A percentile compares a stretch with the other conserved stretches of the same genome.
Conservation (phyloP, 2,113 vertebrate species). For the Connochaetes taurinus region DNA sequence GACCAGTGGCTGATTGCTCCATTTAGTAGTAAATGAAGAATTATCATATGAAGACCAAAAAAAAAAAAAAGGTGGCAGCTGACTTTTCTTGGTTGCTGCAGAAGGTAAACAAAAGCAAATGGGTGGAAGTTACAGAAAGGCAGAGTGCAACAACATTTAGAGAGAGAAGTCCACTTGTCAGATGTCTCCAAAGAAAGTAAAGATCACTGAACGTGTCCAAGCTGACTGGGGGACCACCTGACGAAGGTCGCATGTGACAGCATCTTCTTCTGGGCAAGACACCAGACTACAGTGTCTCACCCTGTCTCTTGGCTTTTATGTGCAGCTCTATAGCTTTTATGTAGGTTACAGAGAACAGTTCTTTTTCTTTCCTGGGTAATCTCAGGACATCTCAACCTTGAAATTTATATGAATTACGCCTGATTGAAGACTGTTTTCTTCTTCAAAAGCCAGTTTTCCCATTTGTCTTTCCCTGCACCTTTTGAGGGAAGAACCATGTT, state of each 20-base stretch:
- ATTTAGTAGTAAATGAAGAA: background rate
- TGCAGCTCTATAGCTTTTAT: background rate
- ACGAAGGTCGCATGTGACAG: background rate
- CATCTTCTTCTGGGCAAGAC: background rate
- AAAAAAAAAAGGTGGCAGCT: background rate
- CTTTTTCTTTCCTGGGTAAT: constrained; percentile 47
- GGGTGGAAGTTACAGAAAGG: background rate
- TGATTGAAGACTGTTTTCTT: constrained; percentile 24
- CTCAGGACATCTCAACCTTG: constrained; percentile 54
- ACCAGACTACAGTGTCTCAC: background rate
- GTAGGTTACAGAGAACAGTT: background rate
- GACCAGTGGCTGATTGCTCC: background rate
- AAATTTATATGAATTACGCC: constrained; percentile 44
- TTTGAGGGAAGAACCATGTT: constrained; percentile 33
- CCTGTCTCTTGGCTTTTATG: background rate
- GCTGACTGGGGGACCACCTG: background rate
- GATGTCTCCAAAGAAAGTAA: background rate
- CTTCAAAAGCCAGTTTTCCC: constrained; percentile 51
- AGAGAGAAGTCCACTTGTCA: background rate
- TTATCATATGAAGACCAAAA: background rate
- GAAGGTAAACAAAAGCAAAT: background rate
- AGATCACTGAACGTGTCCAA: background rate
- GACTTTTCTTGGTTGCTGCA: background rate
- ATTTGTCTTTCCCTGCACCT: constrained; percentile 56
- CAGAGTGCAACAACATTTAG: background rate